Base-by-base conservation (phyloP, 2,888 invertebrate genomes). In the Cosmia pyralina region DNA sequence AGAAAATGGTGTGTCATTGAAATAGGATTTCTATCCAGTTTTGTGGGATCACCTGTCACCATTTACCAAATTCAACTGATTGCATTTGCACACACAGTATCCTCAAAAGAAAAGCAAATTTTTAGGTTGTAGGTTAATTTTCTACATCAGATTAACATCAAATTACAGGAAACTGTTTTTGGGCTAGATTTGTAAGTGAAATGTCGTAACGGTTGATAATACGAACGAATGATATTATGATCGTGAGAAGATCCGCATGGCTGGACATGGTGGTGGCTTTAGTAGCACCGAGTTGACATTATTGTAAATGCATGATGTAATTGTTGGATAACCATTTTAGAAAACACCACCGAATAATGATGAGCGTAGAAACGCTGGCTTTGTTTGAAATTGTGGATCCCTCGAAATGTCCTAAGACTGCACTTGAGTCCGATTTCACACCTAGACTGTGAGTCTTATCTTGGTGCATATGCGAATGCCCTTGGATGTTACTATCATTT, bases 201-300 rank as follows among this genome's bases (percentile, higher is more conserved):
- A 84, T 59, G 55, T 64, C 48, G 68, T 79, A 57, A 72, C 69
- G 55, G 63, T 85, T 68, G 46, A 81, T 79, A 77, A 81, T 81
- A 79, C 81, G 69, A 86, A 82, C 79, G 71, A 78, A 74, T 75
- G 28, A 50, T 72, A 80, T 78, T 79, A 79, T 68, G 75, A 81
- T 79, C 84, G 87, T 89, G 88, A 83, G 88, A 88, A 88, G 87
- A 85, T 72, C 84, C 77, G 87, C 87, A 65, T 82, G 79, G 75
- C 34, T 81, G 81, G 75, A 69, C 83, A 74, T 79, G 75, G 65
- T 68, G 79, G 67, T 38, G 15, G 53, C 46, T 57, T 58, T 69
- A 63, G 58, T 46, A 67, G 44, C 41, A 64, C 46, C 13, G 28
- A 62, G 73, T 69, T 81, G 81, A 72, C 66, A 78, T 62, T 15